Evolutionary conservation across 2,888 invertebrate genomes (phyloP), one percentile per base, ranked within the genome.

Genomic region (Agelastica alni): DNA sequence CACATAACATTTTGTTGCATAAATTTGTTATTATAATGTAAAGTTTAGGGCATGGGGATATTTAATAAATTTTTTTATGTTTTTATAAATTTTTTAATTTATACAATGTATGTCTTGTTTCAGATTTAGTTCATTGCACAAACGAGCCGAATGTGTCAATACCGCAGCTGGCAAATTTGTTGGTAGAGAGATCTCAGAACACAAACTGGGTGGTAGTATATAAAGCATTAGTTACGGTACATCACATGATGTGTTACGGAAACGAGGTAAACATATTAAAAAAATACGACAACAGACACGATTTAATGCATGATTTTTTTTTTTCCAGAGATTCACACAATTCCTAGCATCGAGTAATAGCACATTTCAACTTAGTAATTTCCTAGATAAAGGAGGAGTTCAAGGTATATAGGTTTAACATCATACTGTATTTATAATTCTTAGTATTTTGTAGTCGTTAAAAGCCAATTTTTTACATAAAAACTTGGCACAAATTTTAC

Each of bases 111-210:
- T 44, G 2, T 44, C 65, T 71, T 69, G 59, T 88, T 88, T 22
- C 88, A 99, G 98, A 98, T 87, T 85, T 99, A 81, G 89, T 99
- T 75, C 97, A 97, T 78, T 99, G 98, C 83, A 99, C 99, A 77
- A 96, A 98, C 80, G 99, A 99, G 82, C 97, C 98, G 60, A 99
- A 99, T 81, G 97, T 99, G 60, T 98, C 97, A 62, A 98, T 99
- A 81, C 98, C 99, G 71, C 96, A 98, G 79, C 83, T 99, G 81
- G 99, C 99, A 61, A 98, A 98, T 82, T 83, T 98, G 72, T 86
- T 99, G 74, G 94, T 99, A 73, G 98, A 99, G 80, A 84, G 99
- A 72, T 96, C 97, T 64, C 97, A 97, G 79, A 95, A 96, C 81
- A 87, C 92, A 68, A 96, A 93, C 78, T 99, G 99, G 98, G 93